Base-by-base conservation (phyloP, 1,140 invertebrate genomes). In the Danaus plexippus region DNA sequence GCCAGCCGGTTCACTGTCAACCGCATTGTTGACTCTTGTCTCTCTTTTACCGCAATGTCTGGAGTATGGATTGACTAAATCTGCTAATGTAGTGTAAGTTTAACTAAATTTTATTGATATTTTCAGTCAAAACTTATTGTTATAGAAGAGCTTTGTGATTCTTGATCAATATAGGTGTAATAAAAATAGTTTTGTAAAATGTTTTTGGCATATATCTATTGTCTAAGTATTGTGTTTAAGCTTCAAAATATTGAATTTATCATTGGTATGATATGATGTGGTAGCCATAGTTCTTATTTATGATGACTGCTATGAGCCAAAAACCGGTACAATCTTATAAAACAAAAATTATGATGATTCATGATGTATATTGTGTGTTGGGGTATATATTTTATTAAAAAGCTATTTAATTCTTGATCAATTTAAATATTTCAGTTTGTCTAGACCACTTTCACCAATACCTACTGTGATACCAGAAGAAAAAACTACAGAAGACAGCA, bases 41-140 rank as follows among this genome's bases (percentile, higher is more conserved):
- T 98, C 97, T 9, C 80, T 99, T 18, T 92, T 96, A 88, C 98
- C 98, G 61, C 92, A 92, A 68, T 94, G 95, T 88, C 89, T 98
- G 57, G 95, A 98, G 80, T 91, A 92, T 80, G 97, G 97, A 9
- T 89, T 98, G 40, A 88, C 91, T 63, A 91, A 95, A 80, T 92
- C 96, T 50, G 95, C 96, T 10, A 94, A 92, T 87, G 89, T 93
- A 71, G 92, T 89, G 94, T 95, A 85, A 82, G 88, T 87, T 15
- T 15, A 15, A 15, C 15, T 15, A 15, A 3, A 15, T 15, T 46
- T 22, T 47, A 12, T 45, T 6, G 44, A 15, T 47, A 50, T 52
- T 52, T 60, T 48, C 47, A 58, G 9, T 65, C 18, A 32, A 32
- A 3, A 32, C 5, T 32, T 32, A 32, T 32, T 32, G 22, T 32